A percentile compares a stretch with the other conserved stretches of the same genome.
These are phyloP conservation scores for Sclerurus mexicanus DNA, from an alignment of 2,113 vertebrate genomes.

Conservation along the genomic window DNA sequence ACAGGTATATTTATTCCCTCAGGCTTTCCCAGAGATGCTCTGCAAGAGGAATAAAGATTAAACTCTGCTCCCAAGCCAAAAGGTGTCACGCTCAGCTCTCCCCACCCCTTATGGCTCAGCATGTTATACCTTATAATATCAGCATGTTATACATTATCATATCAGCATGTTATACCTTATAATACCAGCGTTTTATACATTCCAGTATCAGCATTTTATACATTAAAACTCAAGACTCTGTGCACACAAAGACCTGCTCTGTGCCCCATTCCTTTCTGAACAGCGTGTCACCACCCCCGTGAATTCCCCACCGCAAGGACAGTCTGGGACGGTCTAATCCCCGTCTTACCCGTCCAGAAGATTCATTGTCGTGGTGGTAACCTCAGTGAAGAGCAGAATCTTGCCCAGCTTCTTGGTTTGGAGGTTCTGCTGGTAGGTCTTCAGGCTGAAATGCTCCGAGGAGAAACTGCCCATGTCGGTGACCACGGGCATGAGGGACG, in stretches of 20 bases:
- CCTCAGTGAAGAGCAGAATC: constrained; percentile 83
- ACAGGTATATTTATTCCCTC: background rate
- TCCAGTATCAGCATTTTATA: background rate
- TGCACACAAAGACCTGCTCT: background rate
- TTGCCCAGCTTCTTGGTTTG: constrained; percentile 80
- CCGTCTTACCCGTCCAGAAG: constrained; percentile 89
- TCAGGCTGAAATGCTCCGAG: constrained; percentile 78
- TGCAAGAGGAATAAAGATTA: background rate
- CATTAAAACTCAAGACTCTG: background rate
- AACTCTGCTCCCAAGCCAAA: background rate
- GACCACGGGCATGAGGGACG: constrained; percentile 74
- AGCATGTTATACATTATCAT: background rate
- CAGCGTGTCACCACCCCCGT: accelerated
- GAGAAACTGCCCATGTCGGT: constrained; percentile 64
- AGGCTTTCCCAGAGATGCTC: background rate
- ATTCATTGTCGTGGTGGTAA: constrained; percentile 86
- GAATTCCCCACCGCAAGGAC: background rate
- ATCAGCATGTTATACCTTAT: too few relatives aligned
- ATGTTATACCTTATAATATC: background rate
- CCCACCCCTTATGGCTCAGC: background rate
- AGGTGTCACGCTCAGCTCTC: background rate
- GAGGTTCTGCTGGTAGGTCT: constrained; percentile 82
- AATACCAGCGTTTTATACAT: background rate
- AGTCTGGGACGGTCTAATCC: accelerated
- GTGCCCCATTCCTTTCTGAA: background rate